Base-by-base conservation (phyloP, 2,113 vertebrate genomes). In the Eira barbara region DNA sequence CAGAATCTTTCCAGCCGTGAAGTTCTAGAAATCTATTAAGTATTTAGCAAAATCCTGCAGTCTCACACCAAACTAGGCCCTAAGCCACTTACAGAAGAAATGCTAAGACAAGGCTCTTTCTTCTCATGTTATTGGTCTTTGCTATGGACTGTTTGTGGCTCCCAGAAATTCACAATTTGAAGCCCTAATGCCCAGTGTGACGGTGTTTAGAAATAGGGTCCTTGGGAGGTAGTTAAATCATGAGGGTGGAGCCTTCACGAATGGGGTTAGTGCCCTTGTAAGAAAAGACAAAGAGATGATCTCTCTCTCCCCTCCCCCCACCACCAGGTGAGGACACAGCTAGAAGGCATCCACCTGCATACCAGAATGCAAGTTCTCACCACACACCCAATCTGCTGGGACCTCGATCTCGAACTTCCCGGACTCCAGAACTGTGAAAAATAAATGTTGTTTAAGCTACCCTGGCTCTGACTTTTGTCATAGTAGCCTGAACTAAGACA, bases 1-100 rank as follows among this genome's bases (percentile, higher is more conserved):
- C 42, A 94, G 59, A 57, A 36, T 87, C n/a, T 95, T 83, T 79
- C 49, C 27, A 84, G 83, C 61, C 61, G 42, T 90, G 25, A 91
- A 42, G 59, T 87, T 83, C 92, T 82, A 96, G 89, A 95, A 93
- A 89, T 57, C 36, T 59, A 76, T 31, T 57, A 52, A 67, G 34
- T 80, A 84, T 89, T 87, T 57, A 92, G 55, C 31, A 95, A 83
- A 73, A 79, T 82, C 8, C 36, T 88, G n/a, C 27, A 49, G 13
- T 63, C 57, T 94, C 86, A 86, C 21, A 89, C 10, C 23, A 39
- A 4, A 42, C 55, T 74, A 15, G 18, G 36, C 20, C 8, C 61
- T 12, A 29, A 63, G 42, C 34, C 94, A 91, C 65, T 73, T 52
- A 88, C 2, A 89, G 12, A 84, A 90, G 42, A 90, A 78, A 91